Conservation (phyloP, 2,113 vertebrate species). For the Callipepla californica region DNA sequence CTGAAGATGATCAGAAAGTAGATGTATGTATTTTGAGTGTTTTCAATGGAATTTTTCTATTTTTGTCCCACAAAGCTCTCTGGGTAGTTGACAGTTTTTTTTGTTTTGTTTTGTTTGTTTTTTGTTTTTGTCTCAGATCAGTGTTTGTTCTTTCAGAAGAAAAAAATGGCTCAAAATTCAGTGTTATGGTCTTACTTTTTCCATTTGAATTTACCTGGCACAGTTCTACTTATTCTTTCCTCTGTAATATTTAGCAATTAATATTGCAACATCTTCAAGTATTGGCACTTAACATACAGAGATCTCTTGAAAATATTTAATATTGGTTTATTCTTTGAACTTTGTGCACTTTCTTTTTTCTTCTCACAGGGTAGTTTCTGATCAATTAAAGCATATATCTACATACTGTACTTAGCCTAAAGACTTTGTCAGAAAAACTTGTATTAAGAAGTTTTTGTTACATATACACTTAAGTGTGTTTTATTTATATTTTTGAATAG, state of each 20-base stretch:
- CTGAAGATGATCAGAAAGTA: neutral
- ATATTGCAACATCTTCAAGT: neutral
- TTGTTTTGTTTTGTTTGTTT: too few relatives aligned
- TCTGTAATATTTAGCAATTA: neutral
- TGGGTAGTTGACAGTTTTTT: neutral
- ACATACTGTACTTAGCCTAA: neutral
- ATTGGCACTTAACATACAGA: neutral
- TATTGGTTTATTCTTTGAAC: neutral
- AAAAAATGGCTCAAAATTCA: neutral
- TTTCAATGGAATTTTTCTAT: neutral
- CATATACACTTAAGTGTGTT: neutral
- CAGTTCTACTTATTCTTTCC: neutral
- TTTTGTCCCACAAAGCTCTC: neutral
- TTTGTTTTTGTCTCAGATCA: neutral
- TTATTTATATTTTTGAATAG: neutral
- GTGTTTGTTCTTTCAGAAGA: neutral
- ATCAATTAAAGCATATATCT: neutral
- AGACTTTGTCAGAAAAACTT: neutral
- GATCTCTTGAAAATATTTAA: too few relatives aligned
- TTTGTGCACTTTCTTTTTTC: neutral
- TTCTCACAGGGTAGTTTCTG: neutral
- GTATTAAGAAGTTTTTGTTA: neutral
- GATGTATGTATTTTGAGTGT: neutral
- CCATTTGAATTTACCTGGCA: neutral
- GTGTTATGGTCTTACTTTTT: neutral